phyloP scores from a whole-genome alignment of 2,113 vertebrate genomes.

The Rissa tridactyla region DNA sequence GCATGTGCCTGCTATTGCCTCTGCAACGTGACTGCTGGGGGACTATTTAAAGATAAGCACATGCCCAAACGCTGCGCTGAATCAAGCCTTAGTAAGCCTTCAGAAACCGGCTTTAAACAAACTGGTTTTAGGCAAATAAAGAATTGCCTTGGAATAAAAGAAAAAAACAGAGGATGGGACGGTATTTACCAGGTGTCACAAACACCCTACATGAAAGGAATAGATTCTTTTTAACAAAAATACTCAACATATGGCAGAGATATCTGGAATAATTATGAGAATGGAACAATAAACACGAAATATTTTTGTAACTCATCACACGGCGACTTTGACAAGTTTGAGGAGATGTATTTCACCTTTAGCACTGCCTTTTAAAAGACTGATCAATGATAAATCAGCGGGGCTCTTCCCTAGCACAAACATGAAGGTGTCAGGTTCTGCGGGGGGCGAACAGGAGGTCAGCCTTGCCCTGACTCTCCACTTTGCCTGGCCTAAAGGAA shows the following conservation, averaged over 20 bases:
- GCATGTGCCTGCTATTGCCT: neutral
- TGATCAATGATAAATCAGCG: neutral
- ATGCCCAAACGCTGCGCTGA: neutral
- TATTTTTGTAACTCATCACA: neutral
- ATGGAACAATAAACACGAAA: neutral
- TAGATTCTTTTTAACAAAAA: conserved; percentile 36
- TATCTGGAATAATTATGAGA: conserved; percentile 38
- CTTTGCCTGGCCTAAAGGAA: neutral
- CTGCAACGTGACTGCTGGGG: neutral
- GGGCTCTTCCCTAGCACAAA: neutral
- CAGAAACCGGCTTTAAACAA: conserved; percentile 10
- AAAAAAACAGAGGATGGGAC: neutral
- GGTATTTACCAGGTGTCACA: conserved; percentile 33
- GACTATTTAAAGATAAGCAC: conserved; percentile 29
- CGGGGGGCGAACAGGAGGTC: neutral
- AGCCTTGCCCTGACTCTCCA: neutral
- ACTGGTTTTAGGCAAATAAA: neutral
- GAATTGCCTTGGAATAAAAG: neutral
- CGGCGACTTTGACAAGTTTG: neutral
- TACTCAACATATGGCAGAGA: neutral
- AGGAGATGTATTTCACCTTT: neutral
- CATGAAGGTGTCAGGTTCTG: neutral
- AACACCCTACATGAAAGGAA: neutral
- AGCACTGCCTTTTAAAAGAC: neutral
- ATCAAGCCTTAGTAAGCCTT: neutral